phyloP scores from a whole-genome alignment of 2,888 invertebrate genomes.

The Tenthredo mesomela region DNA sequence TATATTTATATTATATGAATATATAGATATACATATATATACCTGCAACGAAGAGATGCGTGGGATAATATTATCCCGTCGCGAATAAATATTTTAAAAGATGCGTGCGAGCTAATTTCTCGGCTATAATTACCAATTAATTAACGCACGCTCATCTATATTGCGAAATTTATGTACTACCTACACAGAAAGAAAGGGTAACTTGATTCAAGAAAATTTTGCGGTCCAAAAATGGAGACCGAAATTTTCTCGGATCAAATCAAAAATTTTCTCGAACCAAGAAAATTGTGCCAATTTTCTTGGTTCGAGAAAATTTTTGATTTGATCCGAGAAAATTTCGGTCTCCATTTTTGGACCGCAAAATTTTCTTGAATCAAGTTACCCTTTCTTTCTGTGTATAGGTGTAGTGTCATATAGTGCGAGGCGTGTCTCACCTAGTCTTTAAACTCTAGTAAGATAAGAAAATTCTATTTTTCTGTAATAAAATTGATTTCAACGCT shows the following conservation, averaged over 20 bases:
- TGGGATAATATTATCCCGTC: not conserved
- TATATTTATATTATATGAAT: too few relatives aligned
- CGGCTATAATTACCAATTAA: conserved; percentile 29
- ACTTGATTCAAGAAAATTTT: too few relatives aligned
- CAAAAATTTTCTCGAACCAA: too few relatives aligned
- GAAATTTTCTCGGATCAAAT: too few relatives aligned
- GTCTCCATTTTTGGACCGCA: too few relatives aligned
- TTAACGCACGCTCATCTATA: conserved; percentile 10
- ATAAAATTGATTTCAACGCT: not conserved
- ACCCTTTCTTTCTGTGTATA: too few relatives aligned
- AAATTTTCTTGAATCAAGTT: too few relatives aligned
- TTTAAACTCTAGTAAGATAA: not conserved
- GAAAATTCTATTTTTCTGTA: not conserved
- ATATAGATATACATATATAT: not conserved
- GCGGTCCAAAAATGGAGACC: too few relatives aligned
- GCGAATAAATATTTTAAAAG: conserved; percentile 10
- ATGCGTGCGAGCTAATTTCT: conserved; percentile 39
- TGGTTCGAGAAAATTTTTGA: too few relatives aligned
- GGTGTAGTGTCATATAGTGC: not conserved
- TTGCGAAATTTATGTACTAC: not conserved
- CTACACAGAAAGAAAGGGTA: too few relatives aligned
- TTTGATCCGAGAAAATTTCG: too few relatives aligned
- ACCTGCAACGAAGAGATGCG: not conserved
- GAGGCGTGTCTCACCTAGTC: conserved; percentile 8
- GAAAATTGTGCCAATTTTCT: too few relatives aligned